Evolutionary conservation across 2,888 invertebrate genomes (phyloP).

Genomic region (Dicycla oo): DNA sequence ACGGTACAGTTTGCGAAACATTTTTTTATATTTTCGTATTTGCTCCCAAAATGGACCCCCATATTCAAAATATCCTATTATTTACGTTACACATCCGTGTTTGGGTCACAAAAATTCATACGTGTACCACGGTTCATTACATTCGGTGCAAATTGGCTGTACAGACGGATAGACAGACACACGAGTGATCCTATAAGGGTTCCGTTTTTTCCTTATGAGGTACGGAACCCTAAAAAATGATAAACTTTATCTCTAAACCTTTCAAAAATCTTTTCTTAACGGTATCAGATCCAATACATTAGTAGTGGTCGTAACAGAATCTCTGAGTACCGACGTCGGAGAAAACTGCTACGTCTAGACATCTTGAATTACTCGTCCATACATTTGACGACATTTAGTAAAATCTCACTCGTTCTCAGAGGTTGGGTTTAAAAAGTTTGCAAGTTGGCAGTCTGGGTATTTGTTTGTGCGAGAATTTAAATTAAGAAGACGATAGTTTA

Average conservation of each 20-base stretch:
- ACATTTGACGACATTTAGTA: conserved; percentile 22
- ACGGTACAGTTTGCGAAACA: too few relatives aligned
- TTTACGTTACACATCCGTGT: too few relatives aligned
- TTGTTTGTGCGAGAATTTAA: conserved; percentile 23
- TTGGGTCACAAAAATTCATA: too few relatives aligned
- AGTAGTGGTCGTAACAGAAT: conserved; percentile 28
- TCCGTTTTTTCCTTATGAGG: too few relatives aligned
- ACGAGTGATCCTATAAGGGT: too few relatives aligned
- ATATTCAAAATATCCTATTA: too few relatives aligned
- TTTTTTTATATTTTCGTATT: too few relatives aligned
- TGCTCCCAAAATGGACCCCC: too few relatives aligned
- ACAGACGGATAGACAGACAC: too few relatives aligned
- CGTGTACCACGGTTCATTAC: too few relatives aligned
- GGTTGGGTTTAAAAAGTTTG: conserved; percentile 29
- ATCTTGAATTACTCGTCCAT: conserved; percentile 36
- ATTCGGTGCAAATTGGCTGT: too few relatives aligned
- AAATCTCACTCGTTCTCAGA: conserved; percentile 16
- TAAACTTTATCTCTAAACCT: conserved; percentile 1
- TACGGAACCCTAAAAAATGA: too few relatives aligned
- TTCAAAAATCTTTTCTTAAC: conserved; percentile 23
- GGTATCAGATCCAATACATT: conserved; percentile 38
- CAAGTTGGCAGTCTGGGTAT: conserved; percentile 16
- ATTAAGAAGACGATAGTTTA: conserved; percentile 11
- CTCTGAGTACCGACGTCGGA: conserved; percentile 25
- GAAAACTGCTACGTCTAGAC: conserved; percentile 49